These are phyloP conservation scores for Sprattus sprattus DNA, from an alignment of 2,113 vertebrate genomes.

Conservation along the genomic window DNA sequence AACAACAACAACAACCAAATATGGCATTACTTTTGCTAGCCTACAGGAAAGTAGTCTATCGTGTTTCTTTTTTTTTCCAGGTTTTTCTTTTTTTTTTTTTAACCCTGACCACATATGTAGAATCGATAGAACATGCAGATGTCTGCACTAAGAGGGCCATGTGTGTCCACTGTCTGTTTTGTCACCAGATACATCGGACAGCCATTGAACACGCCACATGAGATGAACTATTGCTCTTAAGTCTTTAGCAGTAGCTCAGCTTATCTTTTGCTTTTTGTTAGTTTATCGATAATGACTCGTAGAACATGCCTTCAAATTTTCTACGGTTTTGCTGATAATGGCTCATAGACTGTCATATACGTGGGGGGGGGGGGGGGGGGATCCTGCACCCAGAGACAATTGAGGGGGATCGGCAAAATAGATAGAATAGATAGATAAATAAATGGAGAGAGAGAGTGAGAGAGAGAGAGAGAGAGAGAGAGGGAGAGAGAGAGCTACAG, in stretches of 20 bases:
- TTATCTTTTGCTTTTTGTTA: too few species aligned
- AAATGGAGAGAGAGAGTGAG: not conserved
- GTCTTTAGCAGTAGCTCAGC: too few species aligned
- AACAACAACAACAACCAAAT: slow-evolving; percentile 45
- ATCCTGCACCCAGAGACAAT: too few species aligned
- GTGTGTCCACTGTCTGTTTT: not conserved
- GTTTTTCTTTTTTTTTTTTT: not conserved
- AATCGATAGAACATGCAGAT: slow-evolving; percentile 61
- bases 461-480: not conserved
- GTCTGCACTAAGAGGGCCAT: slow-evolving; percentile 10
- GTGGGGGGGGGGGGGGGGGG: too few species aligned
- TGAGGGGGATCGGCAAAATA: not conserved
- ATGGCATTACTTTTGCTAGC: slow-evolving; percentile 55
- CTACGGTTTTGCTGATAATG: too few species aligned
- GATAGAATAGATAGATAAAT: not conserved
- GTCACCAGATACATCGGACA: not conserved
- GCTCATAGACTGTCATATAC: too few species aligned
- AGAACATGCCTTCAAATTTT: not conserved
- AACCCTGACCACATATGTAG: slow-evolving; percentile 41
- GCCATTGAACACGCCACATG: not conserved
- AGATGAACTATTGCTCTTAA: not conserved
- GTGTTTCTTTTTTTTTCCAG: slow-evolving; percentile 47
- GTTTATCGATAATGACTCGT: too few species aligned
- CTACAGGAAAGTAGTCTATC: slow-evolving; percentile 57
- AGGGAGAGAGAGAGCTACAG: not conserved